Conservation (phyloP, 92 coral and sea anemone species). For the Blastomussa wellsi region DNA sequence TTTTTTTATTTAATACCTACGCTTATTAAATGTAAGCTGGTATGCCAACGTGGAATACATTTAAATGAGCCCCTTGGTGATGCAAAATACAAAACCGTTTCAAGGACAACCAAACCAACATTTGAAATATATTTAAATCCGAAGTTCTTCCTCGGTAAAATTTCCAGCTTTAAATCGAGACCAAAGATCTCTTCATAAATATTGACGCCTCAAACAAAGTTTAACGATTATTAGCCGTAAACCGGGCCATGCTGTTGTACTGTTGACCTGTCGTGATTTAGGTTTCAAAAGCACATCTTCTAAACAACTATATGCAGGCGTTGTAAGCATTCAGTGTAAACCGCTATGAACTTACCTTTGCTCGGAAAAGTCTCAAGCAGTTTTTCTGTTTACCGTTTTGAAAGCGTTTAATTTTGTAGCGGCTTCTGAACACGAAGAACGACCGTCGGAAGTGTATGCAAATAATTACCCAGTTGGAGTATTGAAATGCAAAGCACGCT, state of each 20-base stretch:
- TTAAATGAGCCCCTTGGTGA: not conserved
- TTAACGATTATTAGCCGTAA: not conserved
- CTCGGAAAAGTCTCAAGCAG: not conserved
- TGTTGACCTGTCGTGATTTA: not conserved
- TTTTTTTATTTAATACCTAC: not conserved
- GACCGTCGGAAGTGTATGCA: not conserved
- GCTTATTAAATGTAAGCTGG: not conserved
- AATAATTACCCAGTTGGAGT: not conserved
- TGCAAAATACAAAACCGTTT: not conserved
- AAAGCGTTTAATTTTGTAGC: not conserved
- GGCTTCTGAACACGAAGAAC: not conserved
- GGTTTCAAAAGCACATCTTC: not conserved
- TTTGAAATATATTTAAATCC: not conserved
- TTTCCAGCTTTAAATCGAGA: not conserved
- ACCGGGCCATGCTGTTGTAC: not conserved
- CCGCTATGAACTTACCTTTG: not conserved
- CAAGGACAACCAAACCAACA: not conserved
- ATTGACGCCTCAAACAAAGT: not conserved
- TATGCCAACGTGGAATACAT: not conserved
- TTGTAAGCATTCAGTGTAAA: not conserved
- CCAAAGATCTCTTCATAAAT: not conserved
- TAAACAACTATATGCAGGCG: not conserved
- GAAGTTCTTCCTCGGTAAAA: not conserved
- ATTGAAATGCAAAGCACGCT: constrained; percentile 19
- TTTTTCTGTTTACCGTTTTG: not conserved